Evolutionary conservation across 2,113 vertebrate species (phyloP), one percentile per base, ranked within the genome.

Genomic region (Phalacrocorax carbo): DNA sequence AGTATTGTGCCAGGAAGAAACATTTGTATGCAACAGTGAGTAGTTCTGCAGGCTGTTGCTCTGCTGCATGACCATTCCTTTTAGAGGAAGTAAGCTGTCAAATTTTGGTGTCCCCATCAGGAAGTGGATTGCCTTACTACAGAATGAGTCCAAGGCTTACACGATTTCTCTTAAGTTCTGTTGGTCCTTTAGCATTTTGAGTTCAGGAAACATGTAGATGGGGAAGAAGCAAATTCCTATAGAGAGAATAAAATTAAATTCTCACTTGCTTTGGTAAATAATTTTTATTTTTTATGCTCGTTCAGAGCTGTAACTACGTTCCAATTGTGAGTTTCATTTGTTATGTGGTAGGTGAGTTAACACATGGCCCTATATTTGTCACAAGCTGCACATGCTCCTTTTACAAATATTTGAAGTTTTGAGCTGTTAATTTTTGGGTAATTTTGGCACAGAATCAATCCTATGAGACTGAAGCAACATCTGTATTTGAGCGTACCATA

Each of bases 11-110:
- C 83, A 77, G 91, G 76, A 94, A 81, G 72, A 86, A 88, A 38
- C 62, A 73, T 93, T 94, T 95, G 51, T 88, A 64, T 95, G 95
- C 88, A 95, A 32, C 88, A 94, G 38, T 92, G 76, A 86, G 64
- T 88, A 52, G 76, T 86, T 92, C 83, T 94, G 86, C 82, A 92
- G 88, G 77, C 94, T 87, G 55, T 88, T 93, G 80, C 91, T 84
- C 49, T 89, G 86, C 92, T 93, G 77, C 49, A 49, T 83, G 72
- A 54, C 72, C 49, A 34, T 94, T 88, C 68, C 62, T 92, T 77
- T 93, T 54, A 83, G 68, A 86, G 93, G 49, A 90, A 90, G 64
- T 52, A 64, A 86, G 60, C 66, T 0, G 2, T 52, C 30, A 48
- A 49, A 32, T 94, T 95, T 78, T 77, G 34, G 69, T 88, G 54